These are phyloP conservation scores for Calliopum simillimum DNA, from an alignment of 2,888 invertebrate genomes.

Conservation along the genomic window DNA sequence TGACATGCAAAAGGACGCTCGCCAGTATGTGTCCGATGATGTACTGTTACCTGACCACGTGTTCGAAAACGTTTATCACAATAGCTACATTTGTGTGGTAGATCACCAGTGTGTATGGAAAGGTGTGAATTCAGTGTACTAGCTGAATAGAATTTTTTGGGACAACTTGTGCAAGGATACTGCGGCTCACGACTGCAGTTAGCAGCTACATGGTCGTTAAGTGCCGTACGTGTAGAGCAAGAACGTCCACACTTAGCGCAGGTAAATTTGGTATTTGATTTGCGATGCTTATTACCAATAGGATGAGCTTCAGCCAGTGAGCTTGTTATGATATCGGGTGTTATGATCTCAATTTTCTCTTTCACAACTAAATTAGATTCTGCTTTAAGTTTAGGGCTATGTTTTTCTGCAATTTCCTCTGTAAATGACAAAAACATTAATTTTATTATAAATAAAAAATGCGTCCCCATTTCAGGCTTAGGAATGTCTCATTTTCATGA, in stretches of 20 bases:
- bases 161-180: slow-evolving; percentile 53
- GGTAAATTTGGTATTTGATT: slow-evolving; percentile 25
- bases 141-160: slow-evolving; percentile 57
- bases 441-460: too few relatives aligned
- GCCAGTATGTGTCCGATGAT: slow-evolving; percentile 62
- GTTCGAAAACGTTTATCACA: slow-evolving; percentile 64
- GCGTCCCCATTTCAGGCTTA: too few relatives aligned
- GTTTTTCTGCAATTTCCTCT: too few relatives aligned
- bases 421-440: too few relatives aligned
- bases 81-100: slow-evolving; percentile 59
- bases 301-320: too few relatives aligned
- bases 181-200: slow-evolving; percentile 49
- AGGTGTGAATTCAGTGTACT: slow-evolving; percentile 59
- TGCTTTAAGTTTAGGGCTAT: too few relatives aligned
- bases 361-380: too few relatives aligned
- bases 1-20: slow-evolving; percentile 63
- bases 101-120: slow-evolving; percentile 61
- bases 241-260: slow-evolving; percentile 51
- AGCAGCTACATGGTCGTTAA: slow-evolving; percentile 48
- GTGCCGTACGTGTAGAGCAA: slow-evolving; percentile 46
- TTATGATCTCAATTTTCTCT: too few relatives aligned
- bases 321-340: too few relatives aligned
- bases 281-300: neutral
- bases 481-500: too few relatives aligned
- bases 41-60: slow-evolving; percentile 62